Conservation (phyloP, 2,113 vertebrate genomes). For the Apteryx mantelli region DNA sequence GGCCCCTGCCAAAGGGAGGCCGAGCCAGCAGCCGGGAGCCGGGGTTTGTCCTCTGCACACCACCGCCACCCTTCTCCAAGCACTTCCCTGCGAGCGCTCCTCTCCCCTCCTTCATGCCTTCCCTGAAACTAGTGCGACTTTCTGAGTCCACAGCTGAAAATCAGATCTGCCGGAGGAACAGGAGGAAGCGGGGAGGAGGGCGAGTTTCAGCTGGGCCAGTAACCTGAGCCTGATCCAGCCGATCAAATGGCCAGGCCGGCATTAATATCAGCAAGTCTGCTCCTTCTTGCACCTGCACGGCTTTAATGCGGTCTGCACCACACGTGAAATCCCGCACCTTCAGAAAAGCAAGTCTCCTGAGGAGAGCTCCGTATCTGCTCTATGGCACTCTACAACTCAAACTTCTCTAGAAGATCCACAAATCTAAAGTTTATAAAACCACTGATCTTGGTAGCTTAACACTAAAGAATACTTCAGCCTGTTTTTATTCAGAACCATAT, state of each 20-base stretch:
- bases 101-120: not conserved
- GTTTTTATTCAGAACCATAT: not conserved
- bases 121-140: not conserved
- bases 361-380: not conserved
- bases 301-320: not conserved
- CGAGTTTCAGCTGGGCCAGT: not conserved
- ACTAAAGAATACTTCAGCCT: not conserved
- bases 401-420: not conserved
- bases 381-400: not conserved
- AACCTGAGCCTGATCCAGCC: not conserved
- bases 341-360: not conserved
- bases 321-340: not conserved
- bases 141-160: not conserved
- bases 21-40: not conserved
- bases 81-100: rapidly evolving
- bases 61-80: rapidly evolving
- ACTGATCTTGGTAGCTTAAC: not conserved
- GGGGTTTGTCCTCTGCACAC: not conserved
- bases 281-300: not conserved
- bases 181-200: not conserved
- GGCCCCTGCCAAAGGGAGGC: not conserved
- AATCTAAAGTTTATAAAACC: not conserved
- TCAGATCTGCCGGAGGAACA: not conserved
- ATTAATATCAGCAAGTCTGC: not conserved
- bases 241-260: constrained; percentile 4